Percentiles rank a stretch among this genome's conserved stretches.
Conservation (phyloP, 2,888 invertebrate species). For the Morpho helenor region DNA sequence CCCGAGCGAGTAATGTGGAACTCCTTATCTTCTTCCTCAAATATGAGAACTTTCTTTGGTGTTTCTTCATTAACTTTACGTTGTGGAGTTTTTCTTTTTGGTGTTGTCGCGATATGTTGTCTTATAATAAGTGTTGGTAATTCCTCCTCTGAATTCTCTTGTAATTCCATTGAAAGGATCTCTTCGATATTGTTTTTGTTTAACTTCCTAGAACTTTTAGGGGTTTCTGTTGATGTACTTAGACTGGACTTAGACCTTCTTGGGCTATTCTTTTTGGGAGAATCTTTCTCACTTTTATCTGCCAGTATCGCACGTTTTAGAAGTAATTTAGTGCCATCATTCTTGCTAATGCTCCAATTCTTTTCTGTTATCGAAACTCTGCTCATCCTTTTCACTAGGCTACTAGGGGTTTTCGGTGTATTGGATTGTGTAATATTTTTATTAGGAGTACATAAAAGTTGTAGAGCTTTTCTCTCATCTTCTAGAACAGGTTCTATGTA, state of each 20-base stretch:
- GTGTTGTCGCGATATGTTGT: constrained; percentile 50
- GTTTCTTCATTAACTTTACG: constrained; percentile 48
- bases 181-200: constrained; percentile 50
- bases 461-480: constrained; percentile 53
- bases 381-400: constrained; percentile 59
- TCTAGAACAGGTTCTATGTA: constrained; percentile 65
- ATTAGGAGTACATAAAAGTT: constrained; percentile 52
- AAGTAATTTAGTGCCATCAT: constrained; percentile 66
- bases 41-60: constrained; percentile 55
- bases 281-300: constrained; percentile 60
- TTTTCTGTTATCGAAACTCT: constrained; percentile 59
- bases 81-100: constrained; percentile 53
- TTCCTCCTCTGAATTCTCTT: constrained; percentile 67
- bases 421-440: constrained; percentile 38
- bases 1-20: constrained; percentile 47
- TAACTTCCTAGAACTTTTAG: constrained; percentile 46
- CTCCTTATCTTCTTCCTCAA: constrained; percentile 50
- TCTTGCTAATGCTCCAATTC: constrained; percentile 68
- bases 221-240: constrained; percentile 38
- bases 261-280: constrained; percentile 49
- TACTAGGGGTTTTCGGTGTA: constrained; percentile 60
- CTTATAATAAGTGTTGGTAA: constrained; percentile 64
- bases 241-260: constrained; percentile 27
- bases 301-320: constrained; percentile 69
- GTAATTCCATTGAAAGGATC: constrained; percentile 56